Evolutionary conservation across 2,113 vertebrate species (phyloP).

Genomic region (Phrynocephalus versicolor): DNA sequence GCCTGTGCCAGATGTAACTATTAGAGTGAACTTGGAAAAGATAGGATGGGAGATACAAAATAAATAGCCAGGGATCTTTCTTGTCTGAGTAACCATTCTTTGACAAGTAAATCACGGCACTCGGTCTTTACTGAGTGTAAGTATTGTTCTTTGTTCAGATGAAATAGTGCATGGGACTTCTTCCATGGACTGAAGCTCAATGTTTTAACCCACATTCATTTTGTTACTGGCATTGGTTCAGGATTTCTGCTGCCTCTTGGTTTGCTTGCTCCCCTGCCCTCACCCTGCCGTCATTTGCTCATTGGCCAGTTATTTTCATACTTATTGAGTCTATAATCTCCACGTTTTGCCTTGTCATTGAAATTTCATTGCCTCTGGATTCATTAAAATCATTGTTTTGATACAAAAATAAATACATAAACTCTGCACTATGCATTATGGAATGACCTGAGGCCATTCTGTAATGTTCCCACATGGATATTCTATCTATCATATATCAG

Average conservation of each 20-base stretch:
- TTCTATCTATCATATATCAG: constrained; percentile 65
- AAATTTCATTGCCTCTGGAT: constrained; percentile 59
- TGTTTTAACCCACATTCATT: too few relatives aligned
- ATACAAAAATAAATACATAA: constrained; percentile 44
- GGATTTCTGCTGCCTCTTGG: background rate
- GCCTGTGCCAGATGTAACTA: too few relatives aligned
- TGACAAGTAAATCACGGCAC: too few relatives aligned
- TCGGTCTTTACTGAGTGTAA: too few relatives aligned
- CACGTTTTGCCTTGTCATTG: constrained; percentile 58
- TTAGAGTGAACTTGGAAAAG: too few relatives aligned
- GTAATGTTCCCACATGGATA: constrained; percentile 62
- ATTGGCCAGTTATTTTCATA: constrained; percentile 38
- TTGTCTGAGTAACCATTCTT: too few relatives aligned
- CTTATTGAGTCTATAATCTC: constrained; percentile 42
- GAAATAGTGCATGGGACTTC: too few relatives aligned
- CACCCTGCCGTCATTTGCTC: constrained; percentile 9
- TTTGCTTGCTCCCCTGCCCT: background rate
- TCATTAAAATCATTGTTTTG: constrained; percentile 68
- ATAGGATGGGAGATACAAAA: too few relatives aligned
- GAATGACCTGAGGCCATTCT: constrained; percentile 60
- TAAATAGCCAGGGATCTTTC: too few relatives aligned
- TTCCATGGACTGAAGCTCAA: too few relatives aligned
- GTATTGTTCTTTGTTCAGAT: too few relatives aligned
- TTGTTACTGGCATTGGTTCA: too few relatives aligned
- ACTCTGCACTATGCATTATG: constrained; percentile 37